Evolutionary conservation across 2,113 vertebrate genomes (phyloP), one percentile per base, ranked within the genome.

Genomic region (Oostethus manadensis): DNA sequence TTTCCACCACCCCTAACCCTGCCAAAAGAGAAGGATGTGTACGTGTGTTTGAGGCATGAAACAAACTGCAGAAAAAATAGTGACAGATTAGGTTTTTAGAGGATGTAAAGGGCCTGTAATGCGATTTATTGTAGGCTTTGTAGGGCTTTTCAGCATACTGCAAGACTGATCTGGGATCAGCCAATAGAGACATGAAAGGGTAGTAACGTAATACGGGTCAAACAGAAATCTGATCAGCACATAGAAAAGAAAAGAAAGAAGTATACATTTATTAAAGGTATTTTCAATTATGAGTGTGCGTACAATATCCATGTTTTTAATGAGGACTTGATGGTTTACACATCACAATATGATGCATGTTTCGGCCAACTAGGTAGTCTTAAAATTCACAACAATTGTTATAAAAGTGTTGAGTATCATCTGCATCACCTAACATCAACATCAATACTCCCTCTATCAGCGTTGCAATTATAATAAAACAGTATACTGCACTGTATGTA

Each of bases 311-410:
- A 42, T 44, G 66, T 74, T 72, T 64, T 81, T 81, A 84, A 85
- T 64, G 79, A 80, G 63, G 68, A 49, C 76, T 63, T 56, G 35
- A 68, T 67, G 73, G 67, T 80, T 82, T 74, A 63, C 74, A 57
- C 64, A 67, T 60, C 60, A 22, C 53, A 65, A 72, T 57, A 62
- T 48, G 65, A 54, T 16, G 50, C 47, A 45, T 55, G 38, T 40
- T 7, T 33, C 29, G 8, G 29, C 29, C 29, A 33, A 7, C 5
- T 33, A 33, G 4, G 7, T 8, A 33, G 29, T 33, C 5, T 7
- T 33, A 33, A 33, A 33, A 13, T 26, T 10, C 15, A 10, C 13
- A 62, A 73, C 56, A 35, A 56, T 33, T 4, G 33, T 77, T 74
- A 76, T 8, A 17, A 45, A 72, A 78, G 65, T 66, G 49, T 49